phyloP scores from a whole-genome alignment of 2,888 invertebrate genomes.

The Gordius sp. region DNA sequence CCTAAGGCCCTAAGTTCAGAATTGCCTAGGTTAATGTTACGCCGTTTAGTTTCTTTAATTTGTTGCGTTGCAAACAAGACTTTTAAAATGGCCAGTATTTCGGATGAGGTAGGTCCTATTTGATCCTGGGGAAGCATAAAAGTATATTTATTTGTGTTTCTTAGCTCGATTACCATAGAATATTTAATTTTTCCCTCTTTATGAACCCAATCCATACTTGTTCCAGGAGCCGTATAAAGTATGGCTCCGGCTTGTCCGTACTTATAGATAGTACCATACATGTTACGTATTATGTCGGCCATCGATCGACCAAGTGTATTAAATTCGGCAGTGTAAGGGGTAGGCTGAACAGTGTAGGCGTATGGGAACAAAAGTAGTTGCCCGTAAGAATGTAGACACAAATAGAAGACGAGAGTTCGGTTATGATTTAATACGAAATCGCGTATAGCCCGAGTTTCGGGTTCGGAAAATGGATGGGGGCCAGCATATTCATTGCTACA shows the following conservation, averaged over 20 bases:
- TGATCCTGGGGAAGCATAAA: constrained; percentile 10
- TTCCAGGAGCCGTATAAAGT: not conserved
- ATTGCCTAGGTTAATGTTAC: too few relatives aligned
- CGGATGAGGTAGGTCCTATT: not conserved
- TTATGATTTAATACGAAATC: not conserved
- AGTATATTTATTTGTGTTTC: constrained; percentile 1
- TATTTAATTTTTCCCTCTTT: not conserved
- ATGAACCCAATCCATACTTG: constrained; percentile 7
- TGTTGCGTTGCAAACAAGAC: not conserved
- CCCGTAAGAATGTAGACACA: constrained; percentile 5
- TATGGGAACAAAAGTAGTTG: not conserved
- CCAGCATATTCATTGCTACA: constrained; percentile 8
- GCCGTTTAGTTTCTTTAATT: too few relatives aligned
- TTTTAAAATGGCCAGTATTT: not conserved
- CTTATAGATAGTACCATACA: not conserved
- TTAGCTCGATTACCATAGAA: not conserved
- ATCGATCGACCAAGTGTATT: not conserved
- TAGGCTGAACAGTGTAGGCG: not conserved
- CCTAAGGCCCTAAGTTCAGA: too few relatives aligned
- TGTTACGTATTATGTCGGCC: not conserved
- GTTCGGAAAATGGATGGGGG: not conserved
- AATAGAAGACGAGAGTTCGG: not conserved
- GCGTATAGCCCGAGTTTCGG: not conserved
- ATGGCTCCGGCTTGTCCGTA: constrained; percentile 1
- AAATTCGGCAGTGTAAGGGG: not conserved